phyloP scores from a whole-genome alignment of 2,113 vertebrate species.

The Lonchura striata region DNA sequence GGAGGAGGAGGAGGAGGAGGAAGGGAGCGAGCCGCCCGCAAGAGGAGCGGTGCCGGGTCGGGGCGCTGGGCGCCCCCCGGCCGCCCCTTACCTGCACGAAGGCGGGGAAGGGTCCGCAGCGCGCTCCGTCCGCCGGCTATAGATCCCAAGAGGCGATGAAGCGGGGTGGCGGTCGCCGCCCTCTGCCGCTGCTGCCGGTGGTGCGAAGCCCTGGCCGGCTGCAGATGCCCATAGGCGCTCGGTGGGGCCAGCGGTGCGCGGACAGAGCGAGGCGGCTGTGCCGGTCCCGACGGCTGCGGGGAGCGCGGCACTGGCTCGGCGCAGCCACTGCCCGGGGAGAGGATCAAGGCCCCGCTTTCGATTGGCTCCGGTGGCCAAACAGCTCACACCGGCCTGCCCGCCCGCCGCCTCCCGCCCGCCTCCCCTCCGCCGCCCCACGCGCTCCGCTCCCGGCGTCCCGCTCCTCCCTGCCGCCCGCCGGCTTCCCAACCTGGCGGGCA shows the following conservation, averaged over 20 bases:
- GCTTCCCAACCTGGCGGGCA: slow-evolving; percentile 15
- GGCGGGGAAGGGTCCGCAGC: background rate
- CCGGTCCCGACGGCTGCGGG: background rate
- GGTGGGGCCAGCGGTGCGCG: background rate
- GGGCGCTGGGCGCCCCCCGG: background rate
- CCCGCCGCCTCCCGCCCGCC: background rate
- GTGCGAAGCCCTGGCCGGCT: slow-evolving; percentile 15
- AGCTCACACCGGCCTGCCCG: slow-evolving; percentile 75
- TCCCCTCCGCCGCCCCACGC: background rate
- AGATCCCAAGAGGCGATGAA: background rate
- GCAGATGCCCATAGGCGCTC: slow-evolving; percentile 76
- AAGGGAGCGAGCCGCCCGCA: background rate
- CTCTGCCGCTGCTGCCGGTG: background rate
- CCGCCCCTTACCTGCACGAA: slow-evolving; percentile 62
- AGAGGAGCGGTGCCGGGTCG: background rate
- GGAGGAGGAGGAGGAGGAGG: background rate
- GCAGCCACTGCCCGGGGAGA: slow-evolving; percentile 75
- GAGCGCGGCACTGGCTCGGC: slow-evolving; percentile 73
- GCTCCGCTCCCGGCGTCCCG: background rate
- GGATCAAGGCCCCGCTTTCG: slow-evolving; percentile 72
- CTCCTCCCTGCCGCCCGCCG: slow-evolving; percentile 21
- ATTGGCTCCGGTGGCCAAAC: slow-evolving; percentile 81
- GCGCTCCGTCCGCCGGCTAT: background rate
- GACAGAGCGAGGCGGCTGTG: slow-evolving; percentile 1
- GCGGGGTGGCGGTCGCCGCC: background rate